Conservation (phyloP, 2,113 vertebrate genomes). For the Herpailurus yagouaroundi region DNA sequence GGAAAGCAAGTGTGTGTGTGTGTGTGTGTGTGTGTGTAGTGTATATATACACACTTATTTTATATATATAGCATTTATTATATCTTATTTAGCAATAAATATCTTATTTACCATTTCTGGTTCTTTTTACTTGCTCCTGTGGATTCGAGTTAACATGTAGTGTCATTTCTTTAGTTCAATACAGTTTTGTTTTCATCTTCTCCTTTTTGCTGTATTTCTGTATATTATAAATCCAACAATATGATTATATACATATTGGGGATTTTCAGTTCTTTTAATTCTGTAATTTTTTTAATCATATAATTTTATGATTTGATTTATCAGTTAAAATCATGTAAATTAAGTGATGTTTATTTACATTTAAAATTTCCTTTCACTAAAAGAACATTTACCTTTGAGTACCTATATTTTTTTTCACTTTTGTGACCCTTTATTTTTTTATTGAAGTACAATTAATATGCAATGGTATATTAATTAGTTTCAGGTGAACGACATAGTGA, state of each 20-base stretch:
- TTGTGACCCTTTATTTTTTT: background rate
- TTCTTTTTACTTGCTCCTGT: background rate
- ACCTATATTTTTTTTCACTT: background rate
- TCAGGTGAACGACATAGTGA: background rate
- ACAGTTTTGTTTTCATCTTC: background rate
- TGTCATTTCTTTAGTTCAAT: background rate
- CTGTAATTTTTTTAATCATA: background rate
- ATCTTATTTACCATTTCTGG: background rate
- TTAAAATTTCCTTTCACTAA: background rate
- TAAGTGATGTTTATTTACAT: background rate
- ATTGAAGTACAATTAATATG: background rate
- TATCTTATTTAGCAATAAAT: background rate
- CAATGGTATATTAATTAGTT: background rate
- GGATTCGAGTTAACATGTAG: background rate
- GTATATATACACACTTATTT: too few relatives aligned
- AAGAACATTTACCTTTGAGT: background rate
- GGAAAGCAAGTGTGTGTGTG: background rate
- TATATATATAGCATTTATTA: background rate
- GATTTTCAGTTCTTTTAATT: background rate
- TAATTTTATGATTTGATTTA: background rate
- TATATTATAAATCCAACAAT: background rate
- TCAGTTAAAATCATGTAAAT: background rate
- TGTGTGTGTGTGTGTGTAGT: too few relatives aligned
- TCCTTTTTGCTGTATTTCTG: background rate
- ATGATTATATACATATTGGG: background rate